Base-by-base conservation (phyloP, 2,888 invertebrate species). In the Lordiphosa fenestrarum region DNA sequence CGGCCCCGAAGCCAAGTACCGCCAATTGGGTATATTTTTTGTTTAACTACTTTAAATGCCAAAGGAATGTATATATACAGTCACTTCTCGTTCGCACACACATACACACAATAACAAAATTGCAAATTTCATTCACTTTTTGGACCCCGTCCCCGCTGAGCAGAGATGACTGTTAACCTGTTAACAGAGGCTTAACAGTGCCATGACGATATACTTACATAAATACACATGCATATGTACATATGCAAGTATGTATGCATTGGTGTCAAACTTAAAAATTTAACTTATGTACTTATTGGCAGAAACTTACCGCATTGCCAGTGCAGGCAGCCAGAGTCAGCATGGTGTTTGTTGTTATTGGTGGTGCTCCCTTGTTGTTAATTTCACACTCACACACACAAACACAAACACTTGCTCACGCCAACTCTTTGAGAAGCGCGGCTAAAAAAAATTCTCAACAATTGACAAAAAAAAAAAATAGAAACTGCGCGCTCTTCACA, bases 241-340 rank as follows among this genome's bases (percentile, higher is more conserved):
- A 15, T 46, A 19, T 35, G 40, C 21, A 33, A 13, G 9, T 38
- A 5, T 39, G 6, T 49, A 39, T 38, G 51, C 13, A 48, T 55
- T 39, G 15, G 12, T 41, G 33, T 44, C 9, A n/a, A 3, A 23
- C 13, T 30, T 7, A 7, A 39, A 15, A 38, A 30, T 33, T 5
- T 35, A 36, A 36, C 6, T 4, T 21, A 23, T 19, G 35, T 44
- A 6, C 55, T 37, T 38, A 40, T 42, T 59, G 10, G 12, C 12
- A 35, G n/a, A 30, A 52, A 81, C 75, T 76, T 80, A 76, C 75
- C 75, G 47, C 64, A 69, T 52, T 64, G 60, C 58, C 63, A 73
- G 37, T 77, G 74, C 68, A 75, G 60, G 47, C 61, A 60, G 41
- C 56, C 44, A 40, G 60, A 69, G 51, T 50, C 46, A 53, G 62